phyloP scores from a whole-genome alignment of 2,797 vertebrate genomes.

The Peromyscus attwateri region DNA sequence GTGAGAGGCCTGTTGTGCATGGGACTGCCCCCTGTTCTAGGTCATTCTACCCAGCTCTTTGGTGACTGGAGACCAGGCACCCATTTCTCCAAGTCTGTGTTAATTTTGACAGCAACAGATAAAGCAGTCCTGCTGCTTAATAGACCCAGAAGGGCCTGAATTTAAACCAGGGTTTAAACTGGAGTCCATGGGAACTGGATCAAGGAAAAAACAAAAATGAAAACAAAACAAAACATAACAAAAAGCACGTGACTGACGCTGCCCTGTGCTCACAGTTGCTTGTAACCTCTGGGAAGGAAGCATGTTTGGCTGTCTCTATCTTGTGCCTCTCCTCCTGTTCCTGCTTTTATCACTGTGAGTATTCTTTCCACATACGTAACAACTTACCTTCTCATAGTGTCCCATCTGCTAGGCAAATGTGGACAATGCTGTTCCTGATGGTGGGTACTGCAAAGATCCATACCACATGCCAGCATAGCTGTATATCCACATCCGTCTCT shows the following conservation, averaged over 20 bases:
- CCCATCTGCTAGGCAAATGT: background rate
- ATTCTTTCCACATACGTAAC: background rate
- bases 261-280: background rate
- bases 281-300: background rate
- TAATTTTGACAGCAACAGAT: background rate
- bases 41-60: background rate
- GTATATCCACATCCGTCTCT: background rate
- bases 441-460: background rate
- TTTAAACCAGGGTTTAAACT: background rate
- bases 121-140: no score
- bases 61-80: background rate
- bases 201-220: background rate
- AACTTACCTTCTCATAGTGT: fast-evolving
- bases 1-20: background rate
- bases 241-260: fast-evolving
- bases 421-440: background rate
- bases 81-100: background rate
- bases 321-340: no score
- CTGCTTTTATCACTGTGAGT: background rate
- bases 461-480: background rate
- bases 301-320: background rate
- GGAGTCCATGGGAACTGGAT: background rate
- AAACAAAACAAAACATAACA: background rate
- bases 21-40: background rate
- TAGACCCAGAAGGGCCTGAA: background rate